A percentile compares a stretch with the other conserved stretches of the same genome.
phyloP scores from a whole-genome alignment of 2,888 invertebrate species.

The Helobdella robusta region DNA sequence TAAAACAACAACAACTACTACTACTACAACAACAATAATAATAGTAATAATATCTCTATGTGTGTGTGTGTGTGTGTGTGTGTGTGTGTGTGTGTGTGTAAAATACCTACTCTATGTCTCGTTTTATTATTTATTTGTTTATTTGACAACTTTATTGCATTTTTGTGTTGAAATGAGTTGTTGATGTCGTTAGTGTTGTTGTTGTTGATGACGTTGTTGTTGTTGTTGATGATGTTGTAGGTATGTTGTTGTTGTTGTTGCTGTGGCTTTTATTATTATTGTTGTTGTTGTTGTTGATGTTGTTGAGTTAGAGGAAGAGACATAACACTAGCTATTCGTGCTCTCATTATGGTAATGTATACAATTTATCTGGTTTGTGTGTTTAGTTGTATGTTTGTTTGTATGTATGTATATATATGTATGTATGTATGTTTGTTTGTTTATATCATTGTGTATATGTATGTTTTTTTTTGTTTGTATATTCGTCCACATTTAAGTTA shows the following conservation, averaged over 20 bases:
- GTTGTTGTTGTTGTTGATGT: slow-evolving; percentile 14
- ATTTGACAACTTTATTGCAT: background rate
- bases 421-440: slow-evolving; percentile 9
- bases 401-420: slow-evolving; percentile 7
- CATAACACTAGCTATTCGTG: too few relatives aligned
- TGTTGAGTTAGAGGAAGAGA: background rate
- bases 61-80: slow-evolving; percentile 16
- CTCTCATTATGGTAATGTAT: too few relatives aligned
- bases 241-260: slow-evolving; percentile 14
- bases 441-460: background rate
- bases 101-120: background rate
- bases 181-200: background rate
- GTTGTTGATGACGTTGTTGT: slow-evolving; percentile 8
- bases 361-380: too few relatives aligned
- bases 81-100: slow-evolving; percentile 13
- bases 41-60: background rate
- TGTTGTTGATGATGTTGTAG: slow-evolving; percentile 5
- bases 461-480: too few relatives aligned
- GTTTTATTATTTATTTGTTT: slow-evolving; percentile 10
- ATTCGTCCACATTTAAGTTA: too few relatives aligned
- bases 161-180: slow-evolving; percentile 7
- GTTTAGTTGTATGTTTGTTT: slow-evolving; percentile 12
- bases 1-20: background rate
- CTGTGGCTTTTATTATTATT: too few relatives aligned
- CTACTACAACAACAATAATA: background rate